phyloP scores from a whole-genome alignment of 2,888 invertebrate genomes.

The Pyralis farinalis region DNA sequence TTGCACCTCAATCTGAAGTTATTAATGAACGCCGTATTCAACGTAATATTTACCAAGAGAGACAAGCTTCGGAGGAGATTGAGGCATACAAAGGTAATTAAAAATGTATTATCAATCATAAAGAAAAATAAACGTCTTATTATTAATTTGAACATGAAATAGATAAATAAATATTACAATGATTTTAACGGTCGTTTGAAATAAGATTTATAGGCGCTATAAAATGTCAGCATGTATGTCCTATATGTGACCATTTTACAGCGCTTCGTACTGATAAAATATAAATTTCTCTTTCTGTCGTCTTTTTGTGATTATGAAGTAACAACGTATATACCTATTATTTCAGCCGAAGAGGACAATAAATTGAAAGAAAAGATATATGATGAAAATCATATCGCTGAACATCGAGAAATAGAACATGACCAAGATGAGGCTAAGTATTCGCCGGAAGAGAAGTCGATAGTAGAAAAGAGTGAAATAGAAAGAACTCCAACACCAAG shows the following conservation, averaged over 20 bases:
- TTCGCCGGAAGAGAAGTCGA: constrained; percentile 89
- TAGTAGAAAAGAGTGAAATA: constrained; percentile 84
- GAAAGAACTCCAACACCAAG: constrained; percentile 73
- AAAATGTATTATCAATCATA: neutral
- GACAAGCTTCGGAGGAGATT: constrained; percentile 76
- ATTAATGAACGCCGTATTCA: constrained; percentile 77
- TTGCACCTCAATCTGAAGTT: constrained; percentile 89
- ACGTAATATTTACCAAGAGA: constrained; percentile 75
- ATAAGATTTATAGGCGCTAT: too few relatives aligned
- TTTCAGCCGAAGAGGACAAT: constrained; percentile 70
- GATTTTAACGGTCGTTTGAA: too few relatives aligned
- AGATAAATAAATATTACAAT: too few relatives aligned
- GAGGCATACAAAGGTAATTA: constrained; percentile 71
- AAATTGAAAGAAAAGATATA: constrained; percentile 67
- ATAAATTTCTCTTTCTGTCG: too few relatives aligned
- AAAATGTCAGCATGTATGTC: too few relatives aligned
- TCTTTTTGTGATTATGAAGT: too few relatives aligned
- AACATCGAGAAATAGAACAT: constrained; percentile 57
- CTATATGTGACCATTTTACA: too few relatives aligned
- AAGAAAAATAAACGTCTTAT: too few relatives aligned
- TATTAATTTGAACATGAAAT: too few relatives aligned
- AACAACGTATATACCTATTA: neutral
- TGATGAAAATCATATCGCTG: constrained; percentile 58
- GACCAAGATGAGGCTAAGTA: constrained; percentile 87
- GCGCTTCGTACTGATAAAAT: too few relatives aligned